Evolutionary conservation across 2,888 invertebrate genomes (phyloP).

Genomic region (Harpalus rubripes): DNA sequence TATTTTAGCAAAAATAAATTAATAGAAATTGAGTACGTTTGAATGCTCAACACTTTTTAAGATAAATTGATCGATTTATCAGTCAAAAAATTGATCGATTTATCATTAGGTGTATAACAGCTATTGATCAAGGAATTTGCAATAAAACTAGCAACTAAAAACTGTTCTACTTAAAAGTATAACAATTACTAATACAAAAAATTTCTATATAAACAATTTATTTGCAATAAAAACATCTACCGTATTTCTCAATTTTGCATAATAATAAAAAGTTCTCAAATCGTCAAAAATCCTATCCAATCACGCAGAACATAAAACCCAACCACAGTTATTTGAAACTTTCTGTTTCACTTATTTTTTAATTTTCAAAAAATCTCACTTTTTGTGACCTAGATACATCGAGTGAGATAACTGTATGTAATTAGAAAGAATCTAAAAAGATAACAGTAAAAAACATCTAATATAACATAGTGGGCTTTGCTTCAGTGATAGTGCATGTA

Average conservation of each 20-base stretch:
- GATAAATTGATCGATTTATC: too few relatives aligned
- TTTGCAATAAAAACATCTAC: not conserved
- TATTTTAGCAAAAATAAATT: too few relatives aligned
- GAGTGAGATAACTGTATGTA: slow-evolving; percentile 3
- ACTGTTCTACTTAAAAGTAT: not conserved
- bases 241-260: slow-evolving; percentile 23
- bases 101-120: too few relatives aligned
- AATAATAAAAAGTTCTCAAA: slow-evolving; percentile 9
- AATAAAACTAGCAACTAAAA: not conserved
- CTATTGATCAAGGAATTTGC: not conserved
- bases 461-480: not conserved
- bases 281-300: slow-evolving; percentile 18
- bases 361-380: slow-evolving; percentile 47
- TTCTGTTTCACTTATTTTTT: slow-evolving; percentile 44
- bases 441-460: slow-evolving; percentile 40
- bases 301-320: slow-evolving; percentile 26
- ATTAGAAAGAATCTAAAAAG: slow-evolving; percentile 33
- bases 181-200: not conserved
- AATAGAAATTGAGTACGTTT: too few relatives aligned
- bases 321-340: slow-evolving; percentile 24
- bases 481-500: slow-evolving; percentile 15
- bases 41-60: too few relatives aligned
- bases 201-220: not conserved
- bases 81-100: too few relatives aligned
- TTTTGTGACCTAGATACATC: slow-evolving; percentile 24